These are phyloP conservation scores for Torymus texanus DNA, from an alignment of 2,888 invertebrate species.

Conservation along the genomic window DNA sequence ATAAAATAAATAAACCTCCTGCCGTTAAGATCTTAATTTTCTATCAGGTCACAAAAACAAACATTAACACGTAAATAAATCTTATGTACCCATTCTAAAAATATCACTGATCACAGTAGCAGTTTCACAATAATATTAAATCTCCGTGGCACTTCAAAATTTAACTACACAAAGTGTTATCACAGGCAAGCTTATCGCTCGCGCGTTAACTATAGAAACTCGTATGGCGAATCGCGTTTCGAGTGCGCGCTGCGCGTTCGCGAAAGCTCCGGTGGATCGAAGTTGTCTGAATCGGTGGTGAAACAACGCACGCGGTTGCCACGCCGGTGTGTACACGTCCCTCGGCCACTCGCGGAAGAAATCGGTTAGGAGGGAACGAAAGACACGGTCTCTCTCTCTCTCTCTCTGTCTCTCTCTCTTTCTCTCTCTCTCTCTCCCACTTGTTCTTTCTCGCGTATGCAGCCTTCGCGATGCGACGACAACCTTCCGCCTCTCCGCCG, in stretches of 20 bases:
- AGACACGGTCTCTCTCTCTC: slow-evolving; percentile 11
- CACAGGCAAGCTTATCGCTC: background rate
- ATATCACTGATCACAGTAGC: too few species aligned
- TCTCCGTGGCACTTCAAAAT: background rate
- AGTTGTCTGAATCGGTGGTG: slow-evolving; percentile 44
- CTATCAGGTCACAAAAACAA: too few species aligned
- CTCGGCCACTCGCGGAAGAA: slow-evolving; percentile 27
- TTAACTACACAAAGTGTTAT: background rate
- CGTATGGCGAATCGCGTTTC: background rate
- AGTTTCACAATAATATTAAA: too few species aligned
- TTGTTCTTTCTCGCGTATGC: slow-evolving; percentile 6
- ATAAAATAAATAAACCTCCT: too few species aligned
- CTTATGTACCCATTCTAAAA: too few species aligned
- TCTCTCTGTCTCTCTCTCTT: slow-evolving; percentile 1
- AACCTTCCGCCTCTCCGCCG: background rate
- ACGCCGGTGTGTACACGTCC: slow-evolving; percentile 10
- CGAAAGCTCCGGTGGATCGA: slow-evolving; percentile 44
- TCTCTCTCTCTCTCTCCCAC: slow-evolving; percentile 6
- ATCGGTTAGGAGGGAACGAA: slow-evolving; percentile 46
- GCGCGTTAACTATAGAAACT: background rate
- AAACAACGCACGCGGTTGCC: background rate
- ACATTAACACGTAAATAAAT: too few species aligned
- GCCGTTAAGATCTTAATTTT: too few species aligned
- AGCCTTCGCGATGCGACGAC: slow-evolving; percentile 5
- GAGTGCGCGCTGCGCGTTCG: slow-evolving; percentile 22